These are phyloP conservation scores for Acleris holmiana DNA, from an alignment of 2,888 invertebrate genomes.

Conservation along the genomic window DNA sequence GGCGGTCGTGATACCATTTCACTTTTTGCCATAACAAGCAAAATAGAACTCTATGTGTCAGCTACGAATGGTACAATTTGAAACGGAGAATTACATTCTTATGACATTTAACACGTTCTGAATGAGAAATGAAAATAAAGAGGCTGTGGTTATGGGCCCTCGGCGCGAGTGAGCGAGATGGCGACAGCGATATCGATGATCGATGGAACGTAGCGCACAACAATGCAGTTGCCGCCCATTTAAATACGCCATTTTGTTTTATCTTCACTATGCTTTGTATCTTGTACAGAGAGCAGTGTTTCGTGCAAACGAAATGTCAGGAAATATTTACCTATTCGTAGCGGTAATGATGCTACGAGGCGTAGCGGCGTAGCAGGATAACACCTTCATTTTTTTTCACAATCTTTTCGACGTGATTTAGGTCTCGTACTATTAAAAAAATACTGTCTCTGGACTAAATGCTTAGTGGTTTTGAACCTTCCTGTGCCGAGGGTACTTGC, in stretches of 20 bases:
- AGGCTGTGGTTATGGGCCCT: constrained; percentile 47
- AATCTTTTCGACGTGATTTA: too few species aligned
- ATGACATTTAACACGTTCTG: constrained; percentile 53
- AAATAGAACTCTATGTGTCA: constrained; percentile 44
- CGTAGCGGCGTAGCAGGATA: constrained; percentile 35
- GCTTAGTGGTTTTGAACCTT: too few species aligned
- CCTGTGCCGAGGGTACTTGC: too few species aligned
- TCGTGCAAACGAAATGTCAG: constrained; percentile 77
- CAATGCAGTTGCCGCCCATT: constrained; percentile 83
- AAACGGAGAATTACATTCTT: constrained; percentile 41
- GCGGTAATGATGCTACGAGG: constrained; percentile 53
- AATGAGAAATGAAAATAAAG: constrained; percentile 70
- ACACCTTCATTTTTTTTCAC: too few species aligned
- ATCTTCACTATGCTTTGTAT: constrained; percentile 76
- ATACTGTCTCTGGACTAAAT: too few species aligned
- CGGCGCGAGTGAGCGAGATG: constrained; percentile 65
- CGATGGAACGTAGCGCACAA: constrained; percentile 41
- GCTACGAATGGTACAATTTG: constrained; percentile 44
- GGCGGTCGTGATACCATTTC: constrained; percentile 51
- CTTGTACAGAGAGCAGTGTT: constrained; percentile 76
- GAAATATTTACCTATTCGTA: constrained; percentile 76
- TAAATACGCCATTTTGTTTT: constrained; percentile 84
- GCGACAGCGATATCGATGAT: constrained; percentile 47
- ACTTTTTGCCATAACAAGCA: constrained; percentile 18
- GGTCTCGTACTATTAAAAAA: too few species aligned